Evolutionary conservation across 2,797 vertebrate genomes (phyloP).

Genomic region (Hemitrygon akajei): DNA sequence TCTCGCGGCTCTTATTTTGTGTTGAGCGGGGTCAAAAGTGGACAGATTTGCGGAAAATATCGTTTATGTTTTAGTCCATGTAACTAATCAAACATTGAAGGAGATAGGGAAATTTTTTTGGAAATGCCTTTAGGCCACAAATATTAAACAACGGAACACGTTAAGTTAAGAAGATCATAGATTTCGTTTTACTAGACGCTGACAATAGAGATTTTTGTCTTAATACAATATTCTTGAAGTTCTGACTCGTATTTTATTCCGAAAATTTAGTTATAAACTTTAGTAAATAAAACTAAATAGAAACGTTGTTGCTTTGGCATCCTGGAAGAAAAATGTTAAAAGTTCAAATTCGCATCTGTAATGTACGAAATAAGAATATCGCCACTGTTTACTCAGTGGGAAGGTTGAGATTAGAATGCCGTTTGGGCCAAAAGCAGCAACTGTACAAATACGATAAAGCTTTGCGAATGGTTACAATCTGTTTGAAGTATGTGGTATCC

Average conservation of each 20-base stretch:
- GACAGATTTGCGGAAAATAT: neutral
- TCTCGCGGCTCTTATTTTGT: neutral
- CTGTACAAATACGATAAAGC: neutral
- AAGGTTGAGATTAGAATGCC: neutral
- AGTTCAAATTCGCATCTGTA: neutral
- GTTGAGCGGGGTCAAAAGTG: neutral
- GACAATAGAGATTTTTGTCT: neutral
- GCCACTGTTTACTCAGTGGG: neutral
- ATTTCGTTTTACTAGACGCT: neutral
- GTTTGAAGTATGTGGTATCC: neutral
- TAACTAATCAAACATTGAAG: neutral
- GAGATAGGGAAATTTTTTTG: neutral
- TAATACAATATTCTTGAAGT: too few relatives aligned
- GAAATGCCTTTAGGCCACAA: neutral
- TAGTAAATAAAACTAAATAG: neutral
- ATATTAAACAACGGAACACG: neutral
- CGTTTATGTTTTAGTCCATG: neutral
- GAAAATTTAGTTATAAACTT: neutral
- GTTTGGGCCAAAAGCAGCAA: neutral
- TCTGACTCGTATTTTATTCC: neutral
- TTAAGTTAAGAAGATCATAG: too few relatives aligned
- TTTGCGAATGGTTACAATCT: neutral
- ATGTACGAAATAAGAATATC: neutral
- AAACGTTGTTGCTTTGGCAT: neutral
- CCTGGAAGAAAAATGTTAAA: neutral